A percentile compares a stretch with the other conserved stretches of the same genome.
phyloP scores from a whole-genome alignment of 2,888 invertebrate genomes.

The Anorthoa munda region DNA sequence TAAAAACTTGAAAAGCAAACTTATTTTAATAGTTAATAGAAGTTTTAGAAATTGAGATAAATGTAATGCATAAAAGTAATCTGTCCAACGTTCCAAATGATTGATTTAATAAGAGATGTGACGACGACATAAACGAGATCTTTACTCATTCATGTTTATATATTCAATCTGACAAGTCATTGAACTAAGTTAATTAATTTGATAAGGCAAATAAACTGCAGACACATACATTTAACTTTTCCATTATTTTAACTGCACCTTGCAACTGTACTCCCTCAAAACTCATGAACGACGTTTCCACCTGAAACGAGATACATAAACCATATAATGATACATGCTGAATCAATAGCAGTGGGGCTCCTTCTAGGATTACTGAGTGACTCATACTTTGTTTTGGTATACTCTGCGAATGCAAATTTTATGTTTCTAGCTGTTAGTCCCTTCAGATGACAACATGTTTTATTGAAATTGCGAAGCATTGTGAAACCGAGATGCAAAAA shows the following conservation, averaged over 20 bases:
- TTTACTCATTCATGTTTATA: constrained; percentile 5
- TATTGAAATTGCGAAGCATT: constrained; percentile 2
- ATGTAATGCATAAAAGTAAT: constrained; percentile 45
- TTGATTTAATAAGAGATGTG: not conserved
- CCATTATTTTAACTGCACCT: constrained; percentile 98
- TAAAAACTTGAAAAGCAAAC: not conserved
- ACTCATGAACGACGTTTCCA: constrained; percentile 98
- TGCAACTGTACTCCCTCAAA: constrained; percentile 98
- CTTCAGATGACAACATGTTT: not conserved
- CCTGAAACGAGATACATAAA: constrained; percentile 88
- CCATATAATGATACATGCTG: constrained; percentile 23
- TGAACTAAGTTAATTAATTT: constrained; percentile 37
- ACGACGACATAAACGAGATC: constrained; percentile 1
- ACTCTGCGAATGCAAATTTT: constrained; percentile 9
- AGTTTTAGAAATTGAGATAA: constrained; percentile 36
- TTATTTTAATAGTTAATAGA: not conserved
- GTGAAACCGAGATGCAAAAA: constrained; percentile 3
- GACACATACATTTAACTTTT: constrained; percentile 96
- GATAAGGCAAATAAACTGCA: constrained; percentile 41
- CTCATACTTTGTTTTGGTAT: constrained; percentile 55
- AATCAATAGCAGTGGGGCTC: constrained; percentile 33
- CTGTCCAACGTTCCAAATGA: constrained; percentile 7
- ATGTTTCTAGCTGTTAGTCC: constrained; percentile 4
- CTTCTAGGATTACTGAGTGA: constrained; percentile 39
- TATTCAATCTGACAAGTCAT: constrained; percentile 19